Evolutionary conservation across 2,888 invertebrate species (phyloP).

Genomic region (Philhelius pedissequus): DNA sequence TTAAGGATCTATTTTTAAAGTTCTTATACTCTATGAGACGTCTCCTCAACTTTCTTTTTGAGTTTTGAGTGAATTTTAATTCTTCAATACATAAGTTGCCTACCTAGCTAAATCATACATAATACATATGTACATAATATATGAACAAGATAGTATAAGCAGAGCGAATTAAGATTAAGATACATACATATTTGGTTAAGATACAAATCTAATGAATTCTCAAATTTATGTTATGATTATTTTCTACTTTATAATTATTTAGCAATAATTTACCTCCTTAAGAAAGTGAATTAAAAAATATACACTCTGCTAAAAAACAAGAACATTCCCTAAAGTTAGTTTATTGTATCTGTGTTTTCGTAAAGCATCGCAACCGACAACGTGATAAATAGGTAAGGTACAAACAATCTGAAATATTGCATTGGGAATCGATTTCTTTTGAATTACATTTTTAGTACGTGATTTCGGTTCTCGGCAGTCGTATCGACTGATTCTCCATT

Average conservation of each 20-base stretch:
- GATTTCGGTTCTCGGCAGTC: slow-evolving; percentile 17
- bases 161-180: background rate
- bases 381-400: background rate
- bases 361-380: background rate
- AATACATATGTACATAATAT: background rate
- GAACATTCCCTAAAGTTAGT: background rate
- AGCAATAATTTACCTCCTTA: background rate
- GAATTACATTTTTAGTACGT: slow-evolving; percentile 36
- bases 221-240: background rate
- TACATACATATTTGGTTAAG: background rate
- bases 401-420: slow-evolving; percentile 2
- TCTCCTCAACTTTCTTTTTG: slow-evolving; percentile 5
- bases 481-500: background rate
- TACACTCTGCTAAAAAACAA: background rate
- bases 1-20: slow-evolving; percentile 19
- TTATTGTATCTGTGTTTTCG: background rate
- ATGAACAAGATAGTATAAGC: background rate
- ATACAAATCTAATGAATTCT: background rate
- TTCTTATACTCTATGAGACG: background rate
- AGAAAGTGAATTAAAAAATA: slow-evolving; percentile 2
- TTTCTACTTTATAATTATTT: background rate
- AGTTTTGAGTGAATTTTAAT: background rate
- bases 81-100: background rate
- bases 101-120: too few species aligned
- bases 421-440: slow-evolving; percentile 33